These are phyloP conservation scores for Platichthys flesus DNA, from an alignment of 2,113 vertebrate genomes.

Conservation along the genomic window DNA sequence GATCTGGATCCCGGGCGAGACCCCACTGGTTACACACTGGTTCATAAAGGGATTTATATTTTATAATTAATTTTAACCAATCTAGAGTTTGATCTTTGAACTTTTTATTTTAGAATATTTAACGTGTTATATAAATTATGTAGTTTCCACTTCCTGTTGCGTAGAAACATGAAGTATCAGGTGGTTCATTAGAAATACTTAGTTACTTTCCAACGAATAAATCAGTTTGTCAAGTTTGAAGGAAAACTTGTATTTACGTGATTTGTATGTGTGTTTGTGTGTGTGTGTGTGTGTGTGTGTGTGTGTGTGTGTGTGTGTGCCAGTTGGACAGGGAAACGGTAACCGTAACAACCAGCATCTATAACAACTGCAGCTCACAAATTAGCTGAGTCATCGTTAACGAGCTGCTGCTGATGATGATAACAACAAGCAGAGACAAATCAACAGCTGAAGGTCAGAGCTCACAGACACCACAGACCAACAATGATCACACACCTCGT, in stretches of 20 bases:
- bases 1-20: too few relatives aligned
- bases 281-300: constrained; percentile 1
- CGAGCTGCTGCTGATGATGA: constrained; percentile 40
- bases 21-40: too few relatives aligned
- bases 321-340: constrained; percentile 74
- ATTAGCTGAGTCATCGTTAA: constrained; percentile 76
- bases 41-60: too few relatives aligned
- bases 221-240: too few relatives aligned
- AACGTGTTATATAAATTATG: background rate
- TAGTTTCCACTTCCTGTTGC: too few relatives aligned
- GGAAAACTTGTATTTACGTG: background rate
- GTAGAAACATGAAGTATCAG: too few relatives aligned
- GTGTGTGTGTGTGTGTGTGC: constrained; percentile 44
- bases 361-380: constrained; percentile 62
- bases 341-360: constrained; percentile 81
- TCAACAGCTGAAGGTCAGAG: background rate
- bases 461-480: background rate
- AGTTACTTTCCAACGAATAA: too few relatives aligned
- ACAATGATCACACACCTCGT: background rate
- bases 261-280: constrained; percentile 2
- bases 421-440: background rate
- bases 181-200: too few relatives aligned
- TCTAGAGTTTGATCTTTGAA: too few relatives aligned
- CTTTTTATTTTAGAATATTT: too few relatives aligned
- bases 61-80: too few relatives aligned